phyloP scores from a whole-genome alignment of 23 tunicate genomes.

The Trididemnum clinides region DNA sequence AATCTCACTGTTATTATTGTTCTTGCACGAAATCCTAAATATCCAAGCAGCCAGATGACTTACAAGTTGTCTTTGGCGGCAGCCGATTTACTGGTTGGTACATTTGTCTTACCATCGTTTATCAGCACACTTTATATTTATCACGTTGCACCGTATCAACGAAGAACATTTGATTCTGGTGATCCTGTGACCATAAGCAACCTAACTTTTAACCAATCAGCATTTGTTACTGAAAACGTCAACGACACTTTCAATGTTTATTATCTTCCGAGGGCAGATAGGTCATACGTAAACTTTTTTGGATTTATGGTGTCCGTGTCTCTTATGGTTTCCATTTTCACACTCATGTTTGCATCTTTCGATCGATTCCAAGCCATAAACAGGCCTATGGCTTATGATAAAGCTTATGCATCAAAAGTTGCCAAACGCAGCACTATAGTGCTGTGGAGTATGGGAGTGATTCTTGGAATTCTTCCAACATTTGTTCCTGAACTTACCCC shows the following conservation, averaged over 20 bases:
- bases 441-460: constrained; percentile 19
- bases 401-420: constrained; percentile 5
- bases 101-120: constrained; percentile 17
- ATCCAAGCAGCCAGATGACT: not conserved
- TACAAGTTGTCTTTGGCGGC: constrained; percentile 20
- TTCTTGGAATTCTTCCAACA: constrained; percentile 25
- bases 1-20: constrained; percentile 21
- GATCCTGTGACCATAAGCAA: not conserved
- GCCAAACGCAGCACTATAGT: constrained; percentile 13
- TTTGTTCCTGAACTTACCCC: not conserved
- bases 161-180: not conserved
- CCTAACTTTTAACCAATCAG: not conserved
- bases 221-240: not conserved
- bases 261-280: not conserved
- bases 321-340: constrained; percentile 32
- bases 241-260: not conserved
- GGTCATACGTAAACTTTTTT: not conserved
- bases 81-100: constrained; percentile 27
- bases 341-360: constrained; percentile 42
- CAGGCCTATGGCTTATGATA: constrained; percentile 39
- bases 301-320: constrained; percentile 45
- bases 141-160: not conserved
- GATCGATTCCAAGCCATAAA: constrained; percentile 49
- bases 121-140: not conserved
- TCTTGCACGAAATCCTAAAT: not conserved